Conservation (phyloP, 2,797 vertebrate species). For the Gila robusta region DNA sequence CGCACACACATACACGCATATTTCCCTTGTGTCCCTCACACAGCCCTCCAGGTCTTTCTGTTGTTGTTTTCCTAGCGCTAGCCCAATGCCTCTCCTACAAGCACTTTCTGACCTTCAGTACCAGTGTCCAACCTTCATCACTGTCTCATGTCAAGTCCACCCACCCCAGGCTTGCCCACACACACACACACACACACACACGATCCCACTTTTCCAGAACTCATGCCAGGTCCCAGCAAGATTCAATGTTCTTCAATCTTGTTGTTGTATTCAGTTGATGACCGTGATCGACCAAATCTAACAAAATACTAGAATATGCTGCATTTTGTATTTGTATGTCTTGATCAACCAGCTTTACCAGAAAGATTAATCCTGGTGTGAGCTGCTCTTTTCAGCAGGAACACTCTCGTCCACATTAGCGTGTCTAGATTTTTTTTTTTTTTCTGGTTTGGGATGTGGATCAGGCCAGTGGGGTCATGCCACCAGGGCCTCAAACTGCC, state of each 20-base stretch:
- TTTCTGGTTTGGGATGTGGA: not conserved
- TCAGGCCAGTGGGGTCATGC: not conserved
- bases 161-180: slow-evolving; percentile 24
- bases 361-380: not conserved
- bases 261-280: not conserved
- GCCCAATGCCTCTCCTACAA: slow-evolving; percentile 42
- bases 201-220: slow-evolving; percentile 11
- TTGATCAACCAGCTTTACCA: not conserved
- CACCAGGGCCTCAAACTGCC: not conserved
- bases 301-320: not conserved
- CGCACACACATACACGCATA: not conserved
- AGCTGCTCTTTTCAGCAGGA: not conserved
- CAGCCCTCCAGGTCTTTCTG: slow-evolving; percentile 36
- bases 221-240: not conserved
- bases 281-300: not conserved
- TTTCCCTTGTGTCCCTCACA: slow-evolving; percentile 27
- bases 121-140: slow-evolving; percentile 43
- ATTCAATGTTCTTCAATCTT: not conserved
- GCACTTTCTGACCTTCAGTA: slow-evolving; percentile 59
- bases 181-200: slow-evolving; percentile 1
- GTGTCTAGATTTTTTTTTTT: not conserved
- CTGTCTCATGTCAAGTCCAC: slow-evolving; percentile 49
- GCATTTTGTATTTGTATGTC: not conserved
- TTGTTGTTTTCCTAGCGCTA: slow-evolving; percentile 46
- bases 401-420: not conserved